phyloP scores from a whole-genome alignment of 2,113 vertebrate genomes.

The Neodon shergylaensis region DNA sequence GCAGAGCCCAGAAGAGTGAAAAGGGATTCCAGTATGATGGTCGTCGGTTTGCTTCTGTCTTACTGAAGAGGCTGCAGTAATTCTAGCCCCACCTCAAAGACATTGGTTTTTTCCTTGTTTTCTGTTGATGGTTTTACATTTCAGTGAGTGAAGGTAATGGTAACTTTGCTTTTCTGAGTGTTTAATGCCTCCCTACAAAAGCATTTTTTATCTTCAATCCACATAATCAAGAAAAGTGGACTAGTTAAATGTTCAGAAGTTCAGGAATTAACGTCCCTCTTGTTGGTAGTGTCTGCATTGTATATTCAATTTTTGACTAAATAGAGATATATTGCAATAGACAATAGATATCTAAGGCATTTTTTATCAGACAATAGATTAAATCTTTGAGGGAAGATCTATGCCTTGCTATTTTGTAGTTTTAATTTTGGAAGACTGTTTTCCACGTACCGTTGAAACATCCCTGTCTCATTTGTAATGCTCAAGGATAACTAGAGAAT shows the following conservation, averaged over 20 bases:
- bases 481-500: background rate
- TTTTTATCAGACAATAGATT: background rate
- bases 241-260: background rate
- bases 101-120: slow-evolving; percentile 29
- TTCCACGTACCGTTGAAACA: background rate
- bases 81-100: background rate
- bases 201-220: background rate
- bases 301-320: slow-evolving; percentile 41
- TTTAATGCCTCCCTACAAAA: background rate
- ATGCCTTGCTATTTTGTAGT: background rate
- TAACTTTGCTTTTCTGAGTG: background rate
- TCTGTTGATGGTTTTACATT: slow-evolving; percentile 1
- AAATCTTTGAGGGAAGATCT: background rate
- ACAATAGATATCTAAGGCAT: background rate
- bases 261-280: background rate
- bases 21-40: background rate
- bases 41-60: background rate
- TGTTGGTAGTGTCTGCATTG: background rate
- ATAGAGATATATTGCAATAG: background rate
- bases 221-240: slow-evolving; percentile 4
- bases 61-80: background rate
- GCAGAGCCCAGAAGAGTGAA: background rate
- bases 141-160: slow-evolving; percentile 2
- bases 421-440: background rate
- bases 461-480: background rate